phyloP scores from a whole-genome alignment of 2,888 invertebrate genomes.

The Colostygia pectinataria region DNA sequence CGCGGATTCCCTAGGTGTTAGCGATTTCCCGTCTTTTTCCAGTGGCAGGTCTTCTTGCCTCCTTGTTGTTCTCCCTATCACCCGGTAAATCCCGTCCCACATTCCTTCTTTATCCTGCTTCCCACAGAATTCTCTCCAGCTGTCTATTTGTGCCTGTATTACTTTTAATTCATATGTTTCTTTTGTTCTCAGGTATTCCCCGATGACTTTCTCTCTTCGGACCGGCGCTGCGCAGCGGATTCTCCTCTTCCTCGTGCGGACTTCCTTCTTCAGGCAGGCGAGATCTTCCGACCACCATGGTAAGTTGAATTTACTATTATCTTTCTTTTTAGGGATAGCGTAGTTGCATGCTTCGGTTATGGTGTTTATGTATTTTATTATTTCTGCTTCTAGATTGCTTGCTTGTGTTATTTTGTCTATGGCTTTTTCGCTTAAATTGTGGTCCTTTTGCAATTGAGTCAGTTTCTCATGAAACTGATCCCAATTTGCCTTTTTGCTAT shows the following conservation, averaged over 20 bases:
- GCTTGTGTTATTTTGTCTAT: background rate
- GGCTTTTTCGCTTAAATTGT: background rate
- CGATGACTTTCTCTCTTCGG: slow-evolving; percentile 1
- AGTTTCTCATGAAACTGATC: background rate
- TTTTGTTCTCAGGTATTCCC: slow-evolving; percentile 11
- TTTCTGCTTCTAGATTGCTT: background rate
- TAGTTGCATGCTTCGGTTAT: background rate
- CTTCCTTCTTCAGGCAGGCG: background rate
- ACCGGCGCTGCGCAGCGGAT: slow-evolving; percentile 1
- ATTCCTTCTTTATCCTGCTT: background rate
- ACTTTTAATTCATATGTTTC: slow-evolving; percentile 1
- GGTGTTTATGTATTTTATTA: background rate
- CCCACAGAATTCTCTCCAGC: slow-evolving; percentile 26
- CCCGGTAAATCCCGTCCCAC: slow-evolving; percentile 20
- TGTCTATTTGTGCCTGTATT: slow-evolving; percentile 15
- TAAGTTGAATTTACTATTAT: too few relatives aligned
- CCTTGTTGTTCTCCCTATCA: slow-evolving; percentile 6
- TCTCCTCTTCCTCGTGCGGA: slow-evolving; percentile 2
- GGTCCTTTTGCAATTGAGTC: background rate
- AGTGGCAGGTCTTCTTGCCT: slow-evolving; percentile 9
- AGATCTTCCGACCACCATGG: too few relatives aligned
- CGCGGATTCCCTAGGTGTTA: too few relatives aligned
- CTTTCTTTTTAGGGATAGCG: background rate
- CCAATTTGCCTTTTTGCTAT: slow-evolving; percentile 11
- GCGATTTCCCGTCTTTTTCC: too few relatives aligned